Percentiles rank a stretch among this genome's conserved stretches.
Conservation (phyloP, 2,797 vertebrate genomes). For the Poecilia wingei region DNA sequence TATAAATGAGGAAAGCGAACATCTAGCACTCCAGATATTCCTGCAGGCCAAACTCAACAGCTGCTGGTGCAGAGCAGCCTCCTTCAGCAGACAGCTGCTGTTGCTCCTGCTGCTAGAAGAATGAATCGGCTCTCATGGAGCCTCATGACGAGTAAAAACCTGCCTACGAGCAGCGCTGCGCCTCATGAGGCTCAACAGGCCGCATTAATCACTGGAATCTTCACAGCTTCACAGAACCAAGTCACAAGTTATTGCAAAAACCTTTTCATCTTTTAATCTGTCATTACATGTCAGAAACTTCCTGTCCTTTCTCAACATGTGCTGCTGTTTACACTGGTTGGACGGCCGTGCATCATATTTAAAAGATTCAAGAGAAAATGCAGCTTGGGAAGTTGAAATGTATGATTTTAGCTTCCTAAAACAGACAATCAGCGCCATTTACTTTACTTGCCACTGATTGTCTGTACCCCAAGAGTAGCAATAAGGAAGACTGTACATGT, state of each 20-base stretch:
- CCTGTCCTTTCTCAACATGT: not conserved
- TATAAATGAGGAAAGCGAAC: slow-evolving; percentile 36
- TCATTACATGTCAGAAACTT: slow-evolving; percentile 6
- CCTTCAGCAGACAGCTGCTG: slow-evolving; percentile 63
- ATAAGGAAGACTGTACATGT: not conserved
- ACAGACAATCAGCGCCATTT: not conserved
- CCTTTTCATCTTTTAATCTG: not conserved
- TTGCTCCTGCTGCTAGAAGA: slow-evolving; percentile 29
- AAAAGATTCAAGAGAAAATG: too few species aligned
- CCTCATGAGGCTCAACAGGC: slow-evolving; percentile 38
- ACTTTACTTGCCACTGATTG: not conserved
- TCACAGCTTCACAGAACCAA: too few species aligned
- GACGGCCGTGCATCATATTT: too few species aligned
- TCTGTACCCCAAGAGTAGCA: not conserved
- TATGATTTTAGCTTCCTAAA: not conserved
- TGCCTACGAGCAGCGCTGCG: slow-evolving; percentile 41
- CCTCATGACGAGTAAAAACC: slow-evolving; percentile 45
- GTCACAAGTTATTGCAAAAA: not conserved
- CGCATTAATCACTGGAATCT: slow-evolving; percentile 14
- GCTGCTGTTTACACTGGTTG: slow-evolving; percentile 22
- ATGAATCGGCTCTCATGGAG: slow-evolving; percentile 55
- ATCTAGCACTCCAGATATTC: slow-evolving; percentile 7
- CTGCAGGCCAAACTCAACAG: slow-evolving; percentile 27
- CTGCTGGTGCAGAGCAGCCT: slow-evolving; percentile 42
- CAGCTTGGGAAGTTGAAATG: not conserved